Evolutionary conservation across 1,140 invertebrate species (phyloP), one percentile per base, ranked within the genome.

Genomic region (Parapsyche elsis): DNA sequence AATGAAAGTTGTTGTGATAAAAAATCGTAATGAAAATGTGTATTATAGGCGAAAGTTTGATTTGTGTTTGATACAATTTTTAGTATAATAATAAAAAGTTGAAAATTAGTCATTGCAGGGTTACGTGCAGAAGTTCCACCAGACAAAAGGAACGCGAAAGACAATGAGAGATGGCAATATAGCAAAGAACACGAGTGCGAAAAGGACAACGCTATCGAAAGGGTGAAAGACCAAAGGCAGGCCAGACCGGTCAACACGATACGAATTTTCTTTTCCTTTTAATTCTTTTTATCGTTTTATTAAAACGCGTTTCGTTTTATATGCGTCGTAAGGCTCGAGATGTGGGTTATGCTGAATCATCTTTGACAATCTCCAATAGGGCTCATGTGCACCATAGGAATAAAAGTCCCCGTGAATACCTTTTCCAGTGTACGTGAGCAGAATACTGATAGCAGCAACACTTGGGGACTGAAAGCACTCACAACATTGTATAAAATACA

Each of bases 211-310:
- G 7, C 16, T 12, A 53, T 53, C 12, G 16, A 38, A 19, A 67
- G 23, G 64, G 64, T 26, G 21, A 67, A 67, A 67, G 64, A 67
- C 64, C 64, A 67, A 67, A 67, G 64, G 64, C 64, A 23, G 24
- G 12, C n/a, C 59, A 46, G 59, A 1, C 16, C 64, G 64, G 49
- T 53, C 49, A 53, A 24, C 14, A 23, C 64, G 49, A 53, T 14
- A 12, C 12, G 12, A 2, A 9, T 9, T 23, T 26, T 67, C 24
- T 0, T 26, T 26, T 14, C 24, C 24, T 26, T 67, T 67, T 24
- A 10, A 26, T 67, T 67, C 26, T 67, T 26, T 67, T 67, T 26
- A 24, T 26, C 4, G 49, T 53, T 16, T 53, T 53, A 53, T 53
- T 53, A 5, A 26, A 26, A 67, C 12, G 12, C 14, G 24, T 7